phyloP scores from a whole-genome alignment of 2,797 vertebrate species.

The Pseudochaenichthys georgianus region DNA sequence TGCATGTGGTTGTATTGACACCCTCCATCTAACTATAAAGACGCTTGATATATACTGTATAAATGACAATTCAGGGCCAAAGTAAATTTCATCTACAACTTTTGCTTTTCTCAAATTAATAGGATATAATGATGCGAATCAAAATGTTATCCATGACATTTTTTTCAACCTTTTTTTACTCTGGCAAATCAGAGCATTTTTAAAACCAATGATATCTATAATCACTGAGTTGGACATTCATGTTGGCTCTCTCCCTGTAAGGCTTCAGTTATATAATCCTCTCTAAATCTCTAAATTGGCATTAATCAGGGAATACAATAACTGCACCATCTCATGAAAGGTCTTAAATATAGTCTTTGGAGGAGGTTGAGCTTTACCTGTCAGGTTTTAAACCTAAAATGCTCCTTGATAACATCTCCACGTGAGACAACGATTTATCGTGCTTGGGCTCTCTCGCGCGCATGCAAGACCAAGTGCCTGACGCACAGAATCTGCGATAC shows the following conservation, averaged over 20 bases:
- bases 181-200: not conserved
- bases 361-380: not conserved
- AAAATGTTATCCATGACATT: no score
- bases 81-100: no score
- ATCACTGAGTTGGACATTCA: not conserved
- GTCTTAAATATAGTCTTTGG: not conserved
- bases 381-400: not conserved
- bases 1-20: no score
- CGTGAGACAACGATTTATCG: not conserved
- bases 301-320: not conserved
- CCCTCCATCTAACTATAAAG: no score
- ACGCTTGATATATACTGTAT: no score
- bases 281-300: not conserved
- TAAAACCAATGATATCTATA: not conserved
- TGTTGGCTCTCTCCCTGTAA: conserved; percentile 6
- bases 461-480: not conserved
- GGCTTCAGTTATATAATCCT: conserved; percentile 2
- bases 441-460: not conserved
- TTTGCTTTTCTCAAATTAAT: no score
- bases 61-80: no score
- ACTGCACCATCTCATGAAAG: no score
- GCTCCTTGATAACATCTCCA: not conserved
- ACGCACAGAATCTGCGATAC: conserved; percentile 28
- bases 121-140: no score
- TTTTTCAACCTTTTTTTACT: not conserved